phyloP scores from a whole-genome alignment of 2,797 vertebrate species.

The Masticophis lateralis region DNA sequence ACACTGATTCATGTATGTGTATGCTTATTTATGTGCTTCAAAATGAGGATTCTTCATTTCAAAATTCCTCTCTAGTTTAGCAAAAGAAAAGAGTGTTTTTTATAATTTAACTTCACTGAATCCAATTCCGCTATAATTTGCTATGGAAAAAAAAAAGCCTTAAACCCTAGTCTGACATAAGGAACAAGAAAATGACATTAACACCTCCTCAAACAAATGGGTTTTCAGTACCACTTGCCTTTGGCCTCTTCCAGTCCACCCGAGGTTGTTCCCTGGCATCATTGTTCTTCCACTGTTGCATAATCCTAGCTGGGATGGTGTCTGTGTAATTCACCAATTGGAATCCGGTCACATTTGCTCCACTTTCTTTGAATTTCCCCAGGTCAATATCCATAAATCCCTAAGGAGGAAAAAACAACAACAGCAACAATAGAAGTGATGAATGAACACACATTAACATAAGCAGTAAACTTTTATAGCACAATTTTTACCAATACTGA shows the following conservation, averaged over 20 bases:
- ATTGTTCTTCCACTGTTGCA: slow-evolving; percentile 93
- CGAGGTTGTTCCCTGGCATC: slow-evolving; percentile 91
- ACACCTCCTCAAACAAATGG: not conserved
- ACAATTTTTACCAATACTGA: not conserved
- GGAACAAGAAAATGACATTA: slow-evolving; percentile 5
- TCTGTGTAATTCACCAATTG: slow-evolving; percentile 94
- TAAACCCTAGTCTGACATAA: not conserved
- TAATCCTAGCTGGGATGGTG: slow-evolving; percentile 80
- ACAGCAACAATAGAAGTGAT: not conserved
- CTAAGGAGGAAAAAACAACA: slow-evolving; percentile 63
- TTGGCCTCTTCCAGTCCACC: slow-evolving; percentile 86
- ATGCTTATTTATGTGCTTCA: not conserved
- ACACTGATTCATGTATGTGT: not conserved
- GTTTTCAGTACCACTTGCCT: slow-evolving; percentile 70
- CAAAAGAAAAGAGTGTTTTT: not conserved
- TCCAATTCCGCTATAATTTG: not conserved
- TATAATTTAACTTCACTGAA: not conserved
- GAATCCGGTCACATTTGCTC: slow-evolving; percentile 96
- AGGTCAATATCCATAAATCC: slow-evolving; percentile 98
- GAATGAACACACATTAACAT: not conserved
- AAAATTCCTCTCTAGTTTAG: not conserved
- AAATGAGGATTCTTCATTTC: not conserved
- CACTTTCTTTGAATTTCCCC: slow-evolving; percentile 91
- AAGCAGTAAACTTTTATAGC: not conserved
- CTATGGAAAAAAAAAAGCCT: not conserved